phyloP scores from a whole-genome alignment of 2,797 vertebrate species.

The Fratercula arctica region DNA sequence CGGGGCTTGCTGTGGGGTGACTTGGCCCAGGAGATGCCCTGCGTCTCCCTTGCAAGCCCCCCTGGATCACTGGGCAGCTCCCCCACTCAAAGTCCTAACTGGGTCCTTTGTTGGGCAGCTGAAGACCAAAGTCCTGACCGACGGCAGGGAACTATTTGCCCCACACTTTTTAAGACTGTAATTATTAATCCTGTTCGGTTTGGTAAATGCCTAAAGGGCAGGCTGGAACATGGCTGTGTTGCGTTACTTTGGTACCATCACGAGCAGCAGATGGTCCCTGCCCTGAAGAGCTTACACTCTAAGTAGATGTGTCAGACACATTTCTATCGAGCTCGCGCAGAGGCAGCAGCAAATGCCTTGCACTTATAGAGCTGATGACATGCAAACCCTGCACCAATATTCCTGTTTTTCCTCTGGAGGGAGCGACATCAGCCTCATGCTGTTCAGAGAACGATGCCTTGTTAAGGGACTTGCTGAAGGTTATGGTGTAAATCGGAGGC shows the following conservation, averaged over 20 bases:
- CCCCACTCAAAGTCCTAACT: not conserved
- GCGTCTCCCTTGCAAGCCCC: not conserved
- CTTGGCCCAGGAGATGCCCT: not conserved
- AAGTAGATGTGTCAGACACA: not conserved
- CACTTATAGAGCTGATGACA: not conserved
- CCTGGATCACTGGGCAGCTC: not conserved
- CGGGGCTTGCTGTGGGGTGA: fast-evolving
- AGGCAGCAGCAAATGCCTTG: not conserved
- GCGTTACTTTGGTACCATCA: not conserved
- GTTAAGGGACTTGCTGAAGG: not conserved
- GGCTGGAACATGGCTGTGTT: not conserved
- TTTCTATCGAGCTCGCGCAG: not conserved
- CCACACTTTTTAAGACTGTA: not conserved
- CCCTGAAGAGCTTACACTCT: not conserved
- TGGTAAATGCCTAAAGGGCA: not conserved
- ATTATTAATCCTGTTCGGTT: not conserved
- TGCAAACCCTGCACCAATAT: not conserved
- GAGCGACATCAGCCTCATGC: not conserved
- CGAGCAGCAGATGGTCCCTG: not conserved
- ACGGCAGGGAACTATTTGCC: not conserved
- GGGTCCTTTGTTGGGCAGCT: fast-evolving
- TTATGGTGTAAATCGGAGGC: not conserved
- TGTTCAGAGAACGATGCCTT: not conserved
- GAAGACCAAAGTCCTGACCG: not conserved
- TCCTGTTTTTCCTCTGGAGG: not conserved